phyloP scores from a whole-genome alignment of 2,888 invertebrate species.

The Stenotaenia linearis region DNA sequence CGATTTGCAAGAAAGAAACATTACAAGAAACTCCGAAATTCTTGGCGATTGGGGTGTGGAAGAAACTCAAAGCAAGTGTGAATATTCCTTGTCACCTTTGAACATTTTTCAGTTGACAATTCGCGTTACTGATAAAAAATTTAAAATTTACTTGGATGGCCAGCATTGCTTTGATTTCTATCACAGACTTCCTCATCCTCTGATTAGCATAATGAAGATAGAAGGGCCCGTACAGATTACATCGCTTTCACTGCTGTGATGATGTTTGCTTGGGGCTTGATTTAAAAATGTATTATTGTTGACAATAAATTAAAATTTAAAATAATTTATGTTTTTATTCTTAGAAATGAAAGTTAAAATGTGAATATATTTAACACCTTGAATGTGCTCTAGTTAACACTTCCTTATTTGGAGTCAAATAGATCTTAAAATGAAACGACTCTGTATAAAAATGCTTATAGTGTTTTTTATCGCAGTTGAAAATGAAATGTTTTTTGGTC shows the following conservation, averaged over 20 bases:
- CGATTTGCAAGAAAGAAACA: background rate
- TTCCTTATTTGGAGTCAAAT: too few relatives aligned
- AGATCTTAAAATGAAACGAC: too few relatives aligned
- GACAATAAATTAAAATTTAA: background rate
- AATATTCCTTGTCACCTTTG: background rate
- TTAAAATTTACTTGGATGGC: background rate
- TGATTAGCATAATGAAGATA: background rate
- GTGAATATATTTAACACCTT: too few relatives aligned
- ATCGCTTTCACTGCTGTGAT: background rate
- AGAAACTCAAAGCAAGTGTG: background rate
- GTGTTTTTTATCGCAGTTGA: too few relatives aligned
- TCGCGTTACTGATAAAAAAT: background rate
- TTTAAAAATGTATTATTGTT: background rate
- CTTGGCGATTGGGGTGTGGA: background rate
- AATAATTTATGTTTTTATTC: too few relatives aligned
- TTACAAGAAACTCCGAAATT: background rate
- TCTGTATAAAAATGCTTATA: too few relatives aligned
- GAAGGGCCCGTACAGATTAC: background rate
- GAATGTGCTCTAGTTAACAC: too few relatives aligned
- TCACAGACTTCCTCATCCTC: background rate
- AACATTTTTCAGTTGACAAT: background rate
- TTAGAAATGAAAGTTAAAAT: too few relatives aligned
- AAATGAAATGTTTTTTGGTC: too few relatives aligned
- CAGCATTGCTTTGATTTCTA: background rate
- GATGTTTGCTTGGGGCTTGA: background rate